These are phyloP conservation scores for Pecten maximus DNA, from an alignment of 2,888 invertebrate genomes.

Conservation along the genomic window DNA sequence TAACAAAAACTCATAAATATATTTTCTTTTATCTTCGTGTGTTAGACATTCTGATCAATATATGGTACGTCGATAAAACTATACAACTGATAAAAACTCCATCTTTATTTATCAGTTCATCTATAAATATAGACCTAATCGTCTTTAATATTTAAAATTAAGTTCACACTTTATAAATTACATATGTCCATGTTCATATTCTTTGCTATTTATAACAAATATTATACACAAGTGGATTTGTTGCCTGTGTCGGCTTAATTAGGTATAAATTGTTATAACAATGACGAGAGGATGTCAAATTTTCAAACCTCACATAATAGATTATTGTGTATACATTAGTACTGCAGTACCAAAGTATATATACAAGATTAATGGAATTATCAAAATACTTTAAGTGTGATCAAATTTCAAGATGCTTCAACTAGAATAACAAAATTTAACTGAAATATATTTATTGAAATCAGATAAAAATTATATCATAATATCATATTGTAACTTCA, in stretches of 20 bases:
- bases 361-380: too few species aligned
- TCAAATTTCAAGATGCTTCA: too few species aligned
- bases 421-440: too few species aligned
- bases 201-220: not conserved
- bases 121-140: not conserved
- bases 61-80: not conserved
- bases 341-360: too few species aligned
- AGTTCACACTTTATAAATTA: not conserved
- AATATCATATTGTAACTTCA: too few species aligned
- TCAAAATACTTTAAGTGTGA: too few species aligned
- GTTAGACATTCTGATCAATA: not conserved
- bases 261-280: too few species aligned
- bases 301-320: too few species aligned
- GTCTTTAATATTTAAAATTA: not conserved
- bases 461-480: too few species aligned
- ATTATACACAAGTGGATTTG: not conserved
- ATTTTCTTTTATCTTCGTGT: not conserved
- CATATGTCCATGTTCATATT: not conserved
- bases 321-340: too few species aligned
- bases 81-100: not conserved
- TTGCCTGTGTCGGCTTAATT: not conserved
- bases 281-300: too few species aligned
- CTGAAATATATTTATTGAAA: too few species aligned
- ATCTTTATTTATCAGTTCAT: not conserved
- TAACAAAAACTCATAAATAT: not conserved